These are phyloP conservation scores for Diacarnus erythraeanus DNA, from an alignment of 37 sponge, comb jelly and placozoan species.

Conservation along the genomic window DNA sequence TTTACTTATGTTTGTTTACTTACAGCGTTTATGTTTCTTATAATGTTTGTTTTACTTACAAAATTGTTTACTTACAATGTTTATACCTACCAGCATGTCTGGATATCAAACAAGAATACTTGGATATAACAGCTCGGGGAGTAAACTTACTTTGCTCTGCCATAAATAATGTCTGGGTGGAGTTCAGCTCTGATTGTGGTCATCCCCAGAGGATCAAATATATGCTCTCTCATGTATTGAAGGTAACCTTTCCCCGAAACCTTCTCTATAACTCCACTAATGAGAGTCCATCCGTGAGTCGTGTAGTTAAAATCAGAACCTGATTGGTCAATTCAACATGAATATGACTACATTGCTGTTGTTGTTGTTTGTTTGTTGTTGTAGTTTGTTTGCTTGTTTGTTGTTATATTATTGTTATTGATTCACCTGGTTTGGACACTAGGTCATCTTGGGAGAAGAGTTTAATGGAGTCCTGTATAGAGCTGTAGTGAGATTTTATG, in stretches of 20 bases:
- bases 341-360: not conserved
- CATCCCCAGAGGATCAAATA: slow-evolving; percentile 66
- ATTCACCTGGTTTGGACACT: slow-evolving; percentile 56
- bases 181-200: slow-evolving; percentile 47
- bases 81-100: no score
- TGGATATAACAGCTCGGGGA: no score
- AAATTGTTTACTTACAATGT: no score
- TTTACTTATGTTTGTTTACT: no score
- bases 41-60: no score
- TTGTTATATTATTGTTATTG: not conserved
- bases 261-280: slow-evolving; percentile 87
- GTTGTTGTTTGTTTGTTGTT: not conserved
- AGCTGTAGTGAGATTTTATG: slow-evolving; percentile 52
- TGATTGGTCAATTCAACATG: not conserved
- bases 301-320: slow-evolving; percentile 75
- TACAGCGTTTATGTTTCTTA: no score
- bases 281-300: slow-evolving; percentile 86
- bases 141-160: slow-evolving; percentile 73
- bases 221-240: slow-evolving; percentile 51
- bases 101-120: not conserved
- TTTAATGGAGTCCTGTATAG: slow-evolving; percentile 56
- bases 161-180: slow-evolving; percentile 37
- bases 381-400: slow-evolving; percentile 5
- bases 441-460: slow-evolving; percentile 77
- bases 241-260: slow-evolving; percentile 57